Evolutionary conservation across 2,797 vertebrate genomes (phyloP), one percentile per base, ranked within the genome.

Genomic region (Phoeniculus purpureus): DNA sequence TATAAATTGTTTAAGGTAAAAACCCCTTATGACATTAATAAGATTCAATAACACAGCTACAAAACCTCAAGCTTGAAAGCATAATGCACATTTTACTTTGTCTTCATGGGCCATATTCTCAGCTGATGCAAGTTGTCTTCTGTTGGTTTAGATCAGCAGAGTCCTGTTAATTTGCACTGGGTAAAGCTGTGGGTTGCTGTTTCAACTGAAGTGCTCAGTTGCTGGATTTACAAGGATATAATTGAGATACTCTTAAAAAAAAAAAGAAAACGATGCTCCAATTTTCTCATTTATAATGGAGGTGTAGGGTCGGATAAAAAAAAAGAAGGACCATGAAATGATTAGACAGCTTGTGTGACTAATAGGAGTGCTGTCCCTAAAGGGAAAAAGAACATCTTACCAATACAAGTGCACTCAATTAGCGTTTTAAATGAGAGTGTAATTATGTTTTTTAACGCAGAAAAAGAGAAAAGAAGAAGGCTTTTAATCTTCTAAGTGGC

Each of bases 391-490:
- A 94, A 94, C 85, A 95, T 95, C 89, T 96, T 96, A 94, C 14
- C 64, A 96, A 95, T 92, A 87, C 55, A 93, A 94, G 90, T 96
- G 71, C 81, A 91, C 94, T 97, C 91, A 94, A 96, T 97, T 97
- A 96, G 94, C 89, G 95, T 96, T 97, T 97, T 95, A 97, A 97
- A 97, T 97, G 96, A 95, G 92, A 95, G 87, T 92, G 93, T 91
- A 96, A 96, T 97, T 97, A 94, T 86, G 66, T 94, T 90, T 95
- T 96, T 95, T 94, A 73, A 88, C 26, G 40, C 65, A 90, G 51
- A 80, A 90, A 92, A 71, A 80, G 72, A 87, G 92, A 67, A 81
- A 75, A 82, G 12, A 70, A 90, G 45, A 89, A 89, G 68, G 67
- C 31, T 93, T 96, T 96, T 96, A 96, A 96, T 97, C 82, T 95